Conservation (phyloP, 37 sponge, comb jelly and placozoan genomes). For the Spongilla lacustris region DNA sequence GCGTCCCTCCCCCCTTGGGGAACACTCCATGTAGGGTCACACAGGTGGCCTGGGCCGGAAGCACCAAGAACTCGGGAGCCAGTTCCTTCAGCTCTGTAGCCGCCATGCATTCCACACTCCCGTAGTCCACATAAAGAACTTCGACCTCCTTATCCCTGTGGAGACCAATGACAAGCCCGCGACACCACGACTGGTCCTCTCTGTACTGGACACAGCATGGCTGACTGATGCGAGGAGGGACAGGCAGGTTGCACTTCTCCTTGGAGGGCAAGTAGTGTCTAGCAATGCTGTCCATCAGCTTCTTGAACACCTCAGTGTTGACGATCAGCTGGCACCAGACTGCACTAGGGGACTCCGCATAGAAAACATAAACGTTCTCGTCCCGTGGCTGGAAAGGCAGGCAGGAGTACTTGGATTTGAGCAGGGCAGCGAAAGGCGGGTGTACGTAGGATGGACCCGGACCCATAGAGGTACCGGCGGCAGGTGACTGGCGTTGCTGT, state of each 20-base stretch:
- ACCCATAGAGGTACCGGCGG: neutral
- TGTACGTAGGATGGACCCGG: neutral
- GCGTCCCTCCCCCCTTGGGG: neutral
- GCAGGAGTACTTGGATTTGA: slow-evolving; percentile 1
- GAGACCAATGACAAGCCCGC: slow-evolving; percentile 40
- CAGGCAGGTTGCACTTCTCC: neutral
- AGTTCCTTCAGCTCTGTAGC: slow-evolving; percentile 25
- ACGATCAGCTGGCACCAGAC: slow-evolving; percentile 71
- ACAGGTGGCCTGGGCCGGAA: slow-evolving; percentile 75
- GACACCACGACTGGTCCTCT: slow-evolving; percentile 65
- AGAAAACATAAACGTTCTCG: slow-evolving; percentile 35
- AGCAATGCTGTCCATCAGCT: slow-evolving; percentile 16
- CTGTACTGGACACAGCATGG: slow-evolving; percentile 57
- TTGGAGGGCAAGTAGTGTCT: neutral
- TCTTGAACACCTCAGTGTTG: slow-evolving; percentile 6
- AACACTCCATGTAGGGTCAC: slow-evolving; percentile 45
- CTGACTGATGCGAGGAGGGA: slow-evolving; percentile 19
- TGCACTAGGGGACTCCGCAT: slow-evolving; percentile 54
- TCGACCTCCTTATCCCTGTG: neutral
- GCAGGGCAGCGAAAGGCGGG: neutral
- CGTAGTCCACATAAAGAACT: slow-evolving; percentile 78
- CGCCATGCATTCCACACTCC: slow-evolving; percentile 52
- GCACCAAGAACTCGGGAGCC: slow-evolving; percentile 9
- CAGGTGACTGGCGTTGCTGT: neutral
- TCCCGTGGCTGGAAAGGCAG: slow-evolving; percentile 14